Base-by-base conservation (phyloP, 2,888 invertebrate genomes). In the Thalpophila matura region DNA sequence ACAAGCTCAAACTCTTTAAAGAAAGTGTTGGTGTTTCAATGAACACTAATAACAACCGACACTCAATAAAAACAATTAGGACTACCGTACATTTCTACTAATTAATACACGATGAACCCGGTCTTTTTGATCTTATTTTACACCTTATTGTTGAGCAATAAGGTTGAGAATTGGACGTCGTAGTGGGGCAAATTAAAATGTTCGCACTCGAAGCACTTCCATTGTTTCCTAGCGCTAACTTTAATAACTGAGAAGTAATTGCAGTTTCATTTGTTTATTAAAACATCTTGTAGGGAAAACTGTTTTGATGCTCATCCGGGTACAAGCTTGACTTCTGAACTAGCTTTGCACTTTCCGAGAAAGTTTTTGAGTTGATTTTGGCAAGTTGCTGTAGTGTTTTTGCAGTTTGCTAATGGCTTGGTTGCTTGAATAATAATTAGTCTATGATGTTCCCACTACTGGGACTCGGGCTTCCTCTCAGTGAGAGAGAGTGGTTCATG, bases 21-120 rank as follows among this genome's bases (percentile, higher is more conserved):
- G 51, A 61, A 68, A 74, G 20, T 47, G 35, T 42, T 31, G 29
- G 40, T 60, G 22, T 38, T 74, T 68, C 35, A 60, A 66, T 42
- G 60, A 66, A 66, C 60, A 53, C 50, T 37, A 33, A 68, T 31
- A 72, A 47, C 33, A 27, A 14, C 55, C 40, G 14, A 50, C 74
- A 68, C 69, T 51, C 63, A 74, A 72, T 71, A 62, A 55, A 68
- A 68, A 54, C 62, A 71, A 74, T 72, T 72, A 74, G 53, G 14
- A 38, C 57, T n/a, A 9, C 38, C 29, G 31, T 26, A 16, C 46
- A 47, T 40, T 57, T 47, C 57, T 14, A 40, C 54, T 74, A 57
- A 74, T 72, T 69, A 74, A 62, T 69, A 47, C 46, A 12, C 38
- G 37, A 51, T 27, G 9, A 14, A 38, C 16, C 7, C 0, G 9